phyloP scores from a whole-genome alignment of 1,140 invertebrate species.

The Druon quercuslanigerum region DNA sequence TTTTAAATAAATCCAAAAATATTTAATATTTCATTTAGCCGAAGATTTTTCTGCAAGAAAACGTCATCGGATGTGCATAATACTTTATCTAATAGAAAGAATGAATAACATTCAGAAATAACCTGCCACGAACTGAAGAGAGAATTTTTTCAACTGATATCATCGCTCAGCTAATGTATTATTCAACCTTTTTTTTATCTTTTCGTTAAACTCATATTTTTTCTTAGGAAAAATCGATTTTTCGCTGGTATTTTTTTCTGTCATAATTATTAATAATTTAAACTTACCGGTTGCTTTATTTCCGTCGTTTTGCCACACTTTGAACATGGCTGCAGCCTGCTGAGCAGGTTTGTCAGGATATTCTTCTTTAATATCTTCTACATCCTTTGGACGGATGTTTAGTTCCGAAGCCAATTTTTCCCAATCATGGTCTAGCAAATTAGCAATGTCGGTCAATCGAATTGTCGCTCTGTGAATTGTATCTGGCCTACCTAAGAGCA shows the following conservation, averaged over 20 bases:
- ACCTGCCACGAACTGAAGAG: neutral
- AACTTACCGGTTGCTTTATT: constrained; percentile 84
- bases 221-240: neutral
- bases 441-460: constrained; percentile 93
- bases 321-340: constrained; percentile 95
- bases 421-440: constrained; percentile 94
- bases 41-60: no score
- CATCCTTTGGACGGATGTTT: constrained; percentile 89
- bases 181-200: neutral
- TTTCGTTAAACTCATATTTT: neutral
- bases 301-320: constrained; percentile 87
- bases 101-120: neutral
- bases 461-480: constrained; percentile 86
- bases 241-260: neutral
- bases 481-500: constrained; percentile 77
- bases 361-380: constrained; percentile 91
- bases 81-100: no score
- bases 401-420: constrained; percentile 89
- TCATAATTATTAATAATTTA: neutral
- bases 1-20: no score
- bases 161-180: neutral
- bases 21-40: no score
- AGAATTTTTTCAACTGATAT: neutral
- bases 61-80: no score
- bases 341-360: constrained; percentile 89